These are phyloP conservation scores for Felis chaus DNA, from an alignment of 2,113 vertebrate species.

Conservation along the genomic window DNA sequence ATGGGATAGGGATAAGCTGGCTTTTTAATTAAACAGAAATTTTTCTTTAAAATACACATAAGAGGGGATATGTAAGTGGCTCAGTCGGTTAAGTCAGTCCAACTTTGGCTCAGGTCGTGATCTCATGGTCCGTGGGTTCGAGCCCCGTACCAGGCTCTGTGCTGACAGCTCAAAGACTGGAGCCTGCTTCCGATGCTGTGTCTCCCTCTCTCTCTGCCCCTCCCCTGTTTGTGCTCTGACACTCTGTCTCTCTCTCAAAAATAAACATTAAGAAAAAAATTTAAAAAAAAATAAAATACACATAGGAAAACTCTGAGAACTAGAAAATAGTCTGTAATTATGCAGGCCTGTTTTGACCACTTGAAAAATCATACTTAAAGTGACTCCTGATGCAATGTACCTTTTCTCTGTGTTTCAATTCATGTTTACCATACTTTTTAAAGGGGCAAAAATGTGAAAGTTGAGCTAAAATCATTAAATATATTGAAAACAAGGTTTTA, in stretches of 20 bases:
- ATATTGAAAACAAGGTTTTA: slow-evolving; percentile 16
- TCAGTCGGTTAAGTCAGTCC: too few species aligned
- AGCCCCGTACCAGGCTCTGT: too few species aligned
- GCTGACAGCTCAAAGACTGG: too few species aligned
- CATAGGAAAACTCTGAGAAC: background rate
- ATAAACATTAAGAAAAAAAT: too few species aligned
- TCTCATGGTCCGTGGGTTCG: too few species aligned
- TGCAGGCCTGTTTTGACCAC: background rate
- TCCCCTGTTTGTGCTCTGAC: too few species aligned
- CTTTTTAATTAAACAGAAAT: background rate
- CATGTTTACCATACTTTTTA: background rate
- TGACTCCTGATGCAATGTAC: background rate
- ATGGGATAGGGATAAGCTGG: background rate
- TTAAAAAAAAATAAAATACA: background rate
- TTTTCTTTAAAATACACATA: background rate
- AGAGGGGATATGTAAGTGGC: too few species aligned
- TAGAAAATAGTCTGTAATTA: background rate
- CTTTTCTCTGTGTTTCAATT: background rate
- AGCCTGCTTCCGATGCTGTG: too few species aligned
- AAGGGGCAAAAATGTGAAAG: background rate
- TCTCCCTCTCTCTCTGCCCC: too few species aligned
- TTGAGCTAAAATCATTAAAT: background rate
- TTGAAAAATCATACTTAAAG: slow-evolving; percentile 28
- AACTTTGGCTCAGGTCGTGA: too few species aligned
- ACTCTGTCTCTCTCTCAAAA: too few species aligned